Conservation (phyloP, 2,888 invertebrate species). For the Apoda limacodes region DNA sequence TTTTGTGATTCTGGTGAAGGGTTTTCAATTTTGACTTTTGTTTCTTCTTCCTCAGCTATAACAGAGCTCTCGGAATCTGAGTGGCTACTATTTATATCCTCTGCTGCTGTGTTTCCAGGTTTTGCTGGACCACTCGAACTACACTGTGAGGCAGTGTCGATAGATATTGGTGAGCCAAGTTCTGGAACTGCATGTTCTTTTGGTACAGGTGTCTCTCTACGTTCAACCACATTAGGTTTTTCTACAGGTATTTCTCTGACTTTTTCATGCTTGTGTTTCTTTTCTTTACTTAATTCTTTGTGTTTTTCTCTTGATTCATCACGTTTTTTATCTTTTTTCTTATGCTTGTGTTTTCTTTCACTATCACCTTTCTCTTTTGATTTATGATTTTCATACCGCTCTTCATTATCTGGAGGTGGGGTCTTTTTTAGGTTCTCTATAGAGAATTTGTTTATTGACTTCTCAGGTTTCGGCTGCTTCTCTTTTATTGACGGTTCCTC, state of each 20-base stretch:
- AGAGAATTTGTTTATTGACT: slow-evolving; percentile 54
- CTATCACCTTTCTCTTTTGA: slow-evolving; percentile 62
- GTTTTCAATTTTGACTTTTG: slow-evolving; percentile 46
- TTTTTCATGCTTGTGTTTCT: slow-evolving; percentile 68
- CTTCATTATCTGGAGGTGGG: slow-evolving; percentile 48
- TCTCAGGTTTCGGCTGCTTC: slow-evolving; percentile 47
- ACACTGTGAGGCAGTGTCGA: slow-evolving; percentile 63
- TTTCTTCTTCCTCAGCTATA: slow-evolving; percentile 51
- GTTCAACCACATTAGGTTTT: slow-evolving; percentile 59
- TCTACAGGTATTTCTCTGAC: slow-evolving; percentile 55
- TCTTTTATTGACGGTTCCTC: slow-evolving; percentile 50
- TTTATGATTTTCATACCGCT: slow-evolving; percentile 44
- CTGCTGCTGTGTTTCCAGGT: slow-evolving; percentile 39
- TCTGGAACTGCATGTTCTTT: slow-evolving; percentile 51
- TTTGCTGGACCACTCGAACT: slow-evolving; percentile 58
- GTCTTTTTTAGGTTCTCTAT: slow-evolving; percentile 61
- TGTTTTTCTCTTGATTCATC: slow-evolving; percentile 74
- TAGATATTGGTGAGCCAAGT: slow-evolving; percentile 56
- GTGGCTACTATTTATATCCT: slow-evolving; percentile 51
- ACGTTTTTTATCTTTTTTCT: slow-evolving; percentile 75
- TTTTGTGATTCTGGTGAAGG: slow-evolving; percentile 42
- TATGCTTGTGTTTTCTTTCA: slow-evolving; percentile 71
- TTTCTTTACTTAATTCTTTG: slow-evolving; percentile 64
- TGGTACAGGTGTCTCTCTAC: slow-evolving; percentile 46
- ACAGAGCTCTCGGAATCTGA: slow-evolving; percentile 60